Evolutionary conservation across 2,888 invertebrate species (phyloP).

Genomic region (Epirrhoe tristata): DNA sequence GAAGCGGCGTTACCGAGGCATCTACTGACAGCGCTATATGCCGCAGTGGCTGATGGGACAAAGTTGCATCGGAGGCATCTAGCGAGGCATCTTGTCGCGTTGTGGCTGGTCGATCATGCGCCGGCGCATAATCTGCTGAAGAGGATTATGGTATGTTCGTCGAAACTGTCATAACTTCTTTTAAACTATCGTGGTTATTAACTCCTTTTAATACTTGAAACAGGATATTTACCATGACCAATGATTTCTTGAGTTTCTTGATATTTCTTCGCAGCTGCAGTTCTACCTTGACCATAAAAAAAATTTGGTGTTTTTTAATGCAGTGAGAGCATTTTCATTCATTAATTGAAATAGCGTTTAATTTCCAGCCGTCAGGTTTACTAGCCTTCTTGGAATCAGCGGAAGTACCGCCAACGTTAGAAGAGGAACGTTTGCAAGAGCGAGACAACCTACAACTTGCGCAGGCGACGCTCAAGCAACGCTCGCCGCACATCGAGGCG

Average conservation of each 20-base stretch:
- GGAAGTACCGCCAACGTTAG: constrained; percentile 92
- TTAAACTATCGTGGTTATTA: too few relatives aligned
- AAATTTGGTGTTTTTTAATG: too few relatives aligned
- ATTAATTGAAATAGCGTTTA: neutral
- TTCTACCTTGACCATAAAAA: too few relatives aligned
- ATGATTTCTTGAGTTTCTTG: too few relatives aligned
- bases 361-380: constrained; percentile 94
- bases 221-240: too few relatives aligned
- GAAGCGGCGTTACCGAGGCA: constrained; percentile 98
- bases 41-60: constrained; percentile 83
- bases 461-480: constrained; percentile 88
- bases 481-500: constrained; percentile 89
- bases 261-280: too few relatives aligned
- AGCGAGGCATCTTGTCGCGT: constrained; percentile 94
- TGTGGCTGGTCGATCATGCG: constrained; percentile 98
- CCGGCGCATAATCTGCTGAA: constrained; percentile 95
- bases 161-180: too few relatives aligned
- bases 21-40: constrained; percentile 95
- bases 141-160: constrained; percentile 92
- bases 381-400: constrained; percentile 94
- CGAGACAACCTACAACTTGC: constrained; percentile 98
- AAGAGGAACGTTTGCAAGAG: constrained; percentile 90
- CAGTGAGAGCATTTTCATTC: too few relatives aligned
- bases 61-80: constrained; percentile 95
- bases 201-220: neutral